These are phyloP conservation scores for Vombatus ursinus DNA, from an alignment of 2,113 vertebrate species.

Conservation along the genomic window DNA sequence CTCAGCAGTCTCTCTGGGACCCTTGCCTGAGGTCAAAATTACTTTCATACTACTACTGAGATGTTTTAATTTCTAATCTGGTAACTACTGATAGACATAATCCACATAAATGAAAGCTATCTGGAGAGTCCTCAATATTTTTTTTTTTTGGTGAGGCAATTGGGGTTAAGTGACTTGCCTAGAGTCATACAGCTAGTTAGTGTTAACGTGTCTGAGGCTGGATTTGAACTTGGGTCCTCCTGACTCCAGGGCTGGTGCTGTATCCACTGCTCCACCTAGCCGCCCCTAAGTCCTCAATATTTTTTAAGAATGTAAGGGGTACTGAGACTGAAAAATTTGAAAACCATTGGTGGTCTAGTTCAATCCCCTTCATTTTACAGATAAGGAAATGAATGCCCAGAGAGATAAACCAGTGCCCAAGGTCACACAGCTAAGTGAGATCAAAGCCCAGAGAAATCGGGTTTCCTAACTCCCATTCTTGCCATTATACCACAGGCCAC, in stretches of 20 bases:
- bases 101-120: neutral
- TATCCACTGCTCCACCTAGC: too few relatives aligned
- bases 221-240: too few relatives aligned
- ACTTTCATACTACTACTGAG: neutral
- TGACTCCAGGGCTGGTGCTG: too few relatives aligned
- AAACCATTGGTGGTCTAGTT: neutral
- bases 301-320: neutral
- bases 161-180: too few relatives aligned
- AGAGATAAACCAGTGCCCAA: neutral
- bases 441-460: neutral
- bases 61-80: neutral
- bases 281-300: neutral
- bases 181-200: too few relatives aligned
- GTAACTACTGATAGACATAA: neutral
- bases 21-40: neutral
- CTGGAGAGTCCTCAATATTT: neutral
- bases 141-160: too few relatives aligned
- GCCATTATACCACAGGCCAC: neutral
- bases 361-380: neutral
- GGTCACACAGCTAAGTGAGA: neutral
- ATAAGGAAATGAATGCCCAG: neutral
- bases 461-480: neutral
- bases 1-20: neutral
- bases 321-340: neutral
- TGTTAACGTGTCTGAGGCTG: too few relatives aligned